These are phyloP conservation scores for Albula glossodonta DNA, from an alignment of 2,113 vertebrate genomes.

Conservation along the genomic window DNA sequence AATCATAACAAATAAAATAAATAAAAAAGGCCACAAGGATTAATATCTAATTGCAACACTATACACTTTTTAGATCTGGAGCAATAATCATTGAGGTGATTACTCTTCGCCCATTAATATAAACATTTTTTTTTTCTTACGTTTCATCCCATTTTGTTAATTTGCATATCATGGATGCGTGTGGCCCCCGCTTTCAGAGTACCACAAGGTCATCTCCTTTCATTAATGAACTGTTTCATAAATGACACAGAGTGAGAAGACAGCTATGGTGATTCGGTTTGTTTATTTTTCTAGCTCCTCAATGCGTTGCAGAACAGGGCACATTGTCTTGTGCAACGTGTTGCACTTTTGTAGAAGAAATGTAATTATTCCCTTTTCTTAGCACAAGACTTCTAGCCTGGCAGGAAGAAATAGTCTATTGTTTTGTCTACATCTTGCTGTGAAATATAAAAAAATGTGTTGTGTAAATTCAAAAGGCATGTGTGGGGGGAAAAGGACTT, in stretches of 20 bases:
- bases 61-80: conserved; percentile 78
- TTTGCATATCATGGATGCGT: conserved; percentile 25
- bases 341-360: conserved; percentile 43
- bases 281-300: conserved; percentile 31
- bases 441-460: conserved; percentile 5
- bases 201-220: conserved; percentile 11
- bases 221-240: conserved; percentile 31
- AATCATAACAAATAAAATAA: conserved; percentile 85
- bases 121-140: conserved; percentile 38
- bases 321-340: conserved; percentile 63
- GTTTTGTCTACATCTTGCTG: conserved; percentile 9
- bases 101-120: conserved; percentile 71
- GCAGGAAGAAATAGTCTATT: background rate
- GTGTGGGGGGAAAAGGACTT: conserved; percentile 1
- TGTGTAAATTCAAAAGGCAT: conserved; percentile 18
- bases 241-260: conserved; percentile 22
- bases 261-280: conserved; percentile 30
- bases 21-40: conserved; percentile 58
- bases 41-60: conserved; percentile 43
- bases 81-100: conserved; percentile 93
- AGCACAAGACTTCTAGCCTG: conserved; percentile 8
- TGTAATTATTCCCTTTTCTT: conserved; percentile 17
- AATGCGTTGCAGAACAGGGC: conserved; percentile 53
- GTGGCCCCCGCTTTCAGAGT: conserved; percentile 20
- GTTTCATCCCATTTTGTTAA: conserved; percentile 35